Percentiles rank a stretch among this genome's conserved stretches.
These are phyloP conservation scores for Vanessa tameamea DNA, from an alignment of 1,140 invertebrate species.

Conservation along the genomic window DNA sequence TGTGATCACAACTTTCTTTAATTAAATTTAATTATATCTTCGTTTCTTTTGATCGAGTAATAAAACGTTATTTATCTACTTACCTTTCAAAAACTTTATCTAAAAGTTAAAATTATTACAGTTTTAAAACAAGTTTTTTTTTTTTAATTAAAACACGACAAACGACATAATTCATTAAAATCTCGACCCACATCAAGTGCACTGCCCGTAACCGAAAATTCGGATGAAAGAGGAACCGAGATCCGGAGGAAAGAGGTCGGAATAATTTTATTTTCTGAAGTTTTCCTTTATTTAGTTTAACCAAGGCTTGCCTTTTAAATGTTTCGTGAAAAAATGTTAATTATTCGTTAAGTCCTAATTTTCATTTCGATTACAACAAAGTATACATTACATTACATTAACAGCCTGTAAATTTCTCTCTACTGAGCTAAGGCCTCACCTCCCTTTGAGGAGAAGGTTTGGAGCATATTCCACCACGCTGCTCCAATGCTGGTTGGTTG, in stretches of 20 bases:
- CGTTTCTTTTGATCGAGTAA: neutral
- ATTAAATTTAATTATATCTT: neutral
- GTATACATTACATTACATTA: no score
- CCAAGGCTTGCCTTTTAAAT: neutral
- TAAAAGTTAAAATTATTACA: neutral
- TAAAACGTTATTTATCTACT: neutral
- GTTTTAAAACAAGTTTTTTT: neutral
- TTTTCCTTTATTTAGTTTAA: slow-evolving; percentile 12
- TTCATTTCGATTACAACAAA: no score
- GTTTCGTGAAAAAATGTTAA: no score
- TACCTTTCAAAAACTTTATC: neutral
- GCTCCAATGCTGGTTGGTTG: no score
- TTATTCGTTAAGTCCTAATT: no score
- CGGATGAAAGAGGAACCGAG: slow-evolving; percentile 10
- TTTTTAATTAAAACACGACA: slow-evolving; percentile 6
- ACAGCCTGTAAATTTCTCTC: no score
- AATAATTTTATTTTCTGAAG: slow-evolving; percentile 18
- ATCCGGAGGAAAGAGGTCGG: slow-evolving; percentile 1
- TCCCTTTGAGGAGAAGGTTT: no score
- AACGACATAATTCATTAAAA: slow-evolving; percentile 19
- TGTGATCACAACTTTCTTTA: no score
- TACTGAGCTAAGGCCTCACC: no score
- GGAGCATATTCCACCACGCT: no score
- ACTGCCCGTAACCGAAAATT: slow-evolving; percentile 15
- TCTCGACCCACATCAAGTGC: slow-evolving; percentile 21